Evolutionary conservation across 2,888 invertebrate species (phyloP).

Genomic region (Ennomos quercinarius): DNA sequence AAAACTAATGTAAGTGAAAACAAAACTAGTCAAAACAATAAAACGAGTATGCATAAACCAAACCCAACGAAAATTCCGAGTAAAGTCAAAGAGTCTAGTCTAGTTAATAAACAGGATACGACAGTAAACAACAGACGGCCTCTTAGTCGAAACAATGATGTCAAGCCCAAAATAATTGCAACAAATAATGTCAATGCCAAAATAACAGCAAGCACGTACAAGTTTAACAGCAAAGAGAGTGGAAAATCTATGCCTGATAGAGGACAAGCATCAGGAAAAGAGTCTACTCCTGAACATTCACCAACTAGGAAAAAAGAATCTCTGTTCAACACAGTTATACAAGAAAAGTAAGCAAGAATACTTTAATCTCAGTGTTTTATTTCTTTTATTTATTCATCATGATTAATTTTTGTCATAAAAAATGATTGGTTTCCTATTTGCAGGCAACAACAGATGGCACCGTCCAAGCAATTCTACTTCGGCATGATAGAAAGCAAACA

Average conservation of each 20-base stretch:
- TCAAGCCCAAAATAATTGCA: constrained; percentile 58
- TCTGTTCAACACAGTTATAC: constrained; percentile 43
- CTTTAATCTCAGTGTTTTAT: background rate
- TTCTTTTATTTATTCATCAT: no score
- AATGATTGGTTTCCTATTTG: constrained; percentile 20
- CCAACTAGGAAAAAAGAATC: constrained; percentile 73
- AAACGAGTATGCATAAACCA: constrained; percentile 63
- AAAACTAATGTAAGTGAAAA: constrained; percentile 77
- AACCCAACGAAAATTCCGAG: constrained; percentile 79
- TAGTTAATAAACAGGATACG: constrained; percentile 59
- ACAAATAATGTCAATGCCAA: constrained; percentile 54
- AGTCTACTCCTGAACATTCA: constrained; percentile 87
- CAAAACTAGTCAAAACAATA: constrained; percentile 79
- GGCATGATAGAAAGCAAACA: constrained; percentile 89
- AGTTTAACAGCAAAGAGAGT: constrained; percentile 64
- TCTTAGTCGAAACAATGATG: constrained; percentile 65
- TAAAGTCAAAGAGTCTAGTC: constrained; percentile 84
- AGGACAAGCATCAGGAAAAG: constrained; percentile 87
- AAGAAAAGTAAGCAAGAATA: constrained; percentile 64
- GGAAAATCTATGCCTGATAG: constrained; percentile 71
- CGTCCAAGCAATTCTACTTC: constrained; percentile 89
- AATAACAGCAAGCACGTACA: constrained; percentile 57
- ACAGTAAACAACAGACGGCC: constrained; percentile 61
- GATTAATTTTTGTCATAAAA: background rate
- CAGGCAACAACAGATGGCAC: constrained; percentile 64